A percentile compares a stretch with the other conserved stretches of the same genome.
These are phyloP conservation scores for Ceryle rudis DNA, from an alignment of 2,797 vertebrate genomes.

Conservation along the genomic window DNA sequence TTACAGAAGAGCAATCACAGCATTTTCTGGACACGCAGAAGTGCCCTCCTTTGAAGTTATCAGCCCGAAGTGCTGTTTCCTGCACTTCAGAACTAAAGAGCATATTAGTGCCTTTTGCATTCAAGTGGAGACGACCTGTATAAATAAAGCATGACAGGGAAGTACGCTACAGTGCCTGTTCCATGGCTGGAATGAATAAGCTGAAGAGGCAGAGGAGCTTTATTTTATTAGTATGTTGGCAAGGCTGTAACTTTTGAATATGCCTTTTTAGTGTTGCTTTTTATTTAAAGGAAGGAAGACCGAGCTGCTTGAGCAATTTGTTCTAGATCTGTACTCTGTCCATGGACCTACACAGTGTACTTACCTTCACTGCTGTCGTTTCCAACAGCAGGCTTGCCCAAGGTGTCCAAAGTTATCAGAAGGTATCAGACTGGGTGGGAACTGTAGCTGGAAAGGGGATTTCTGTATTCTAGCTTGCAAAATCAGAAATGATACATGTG, in stretches of 20 bases:
- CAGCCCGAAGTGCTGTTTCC: not conserved
- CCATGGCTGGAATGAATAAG: not conserved
- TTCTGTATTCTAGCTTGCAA: not conserved
- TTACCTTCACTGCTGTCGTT: not conserved
- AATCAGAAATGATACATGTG: not conserved
- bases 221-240: not conserved
- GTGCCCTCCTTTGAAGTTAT: constrained; percentile 30
- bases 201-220: not conserved
- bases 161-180: not conserved
- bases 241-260: not conserved
- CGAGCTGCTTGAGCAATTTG: not conserved
- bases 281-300: not conserved
- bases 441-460: not conserved
- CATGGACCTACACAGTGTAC: rapidly evolving
- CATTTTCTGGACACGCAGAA: not conserved
- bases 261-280: not conserved
- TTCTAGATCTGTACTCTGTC: not conserved
- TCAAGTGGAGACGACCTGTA: constrained; percentile 1
- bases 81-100: constrained; percentile 29
- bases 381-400: not conserved
- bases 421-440: not conserved
- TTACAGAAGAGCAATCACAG: not conserved
- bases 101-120: not conserved
- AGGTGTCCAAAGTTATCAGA: not conserved
- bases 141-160: constrained; percentile 15